These are phyloP conservation scores for Embiotoca jacksoni DNA, from an alignment of 2,113 vertebrate genomes.

Conservation along the genomic window DNA sequence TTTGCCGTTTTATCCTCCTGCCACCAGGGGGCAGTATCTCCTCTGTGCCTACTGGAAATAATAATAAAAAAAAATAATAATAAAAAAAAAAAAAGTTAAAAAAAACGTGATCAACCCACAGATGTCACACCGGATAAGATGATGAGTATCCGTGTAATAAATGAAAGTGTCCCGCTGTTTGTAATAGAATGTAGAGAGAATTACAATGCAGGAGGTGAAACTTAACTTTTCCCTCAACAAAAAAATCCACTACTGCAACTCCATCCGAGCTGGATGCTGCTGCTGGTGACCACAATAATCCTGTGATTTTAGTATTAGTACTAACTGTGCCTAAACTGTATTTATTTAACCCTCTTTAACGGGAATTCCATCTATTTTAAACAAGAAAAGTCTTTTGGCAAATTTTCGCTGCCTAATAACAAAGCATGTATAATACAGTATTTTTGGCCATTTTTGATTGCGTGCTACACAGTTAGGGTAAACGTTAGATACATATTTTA, in stretches of 20 bases:
- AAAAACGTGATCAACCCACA: slow-evolving; percentile 5
- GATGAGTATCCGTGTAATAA: slow-evolving; percentile 32
- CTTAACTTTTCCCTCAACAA: no score
- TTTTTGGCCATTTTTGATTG: not conserved
- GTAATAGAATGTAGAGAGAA: slow-evolving; percentile 47
- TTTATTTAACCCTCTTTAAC: slow-evolving; percentile 44
- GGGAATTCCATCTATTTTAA: slow-evolving; percentile 25
- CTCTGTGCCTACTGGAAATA: slow-evolving; percentile 76
- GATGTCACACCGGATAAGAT: slow-evolving; percentile 33
- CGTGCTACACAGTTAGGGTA: not conserved
- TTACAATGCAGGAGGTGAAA: not conserved
- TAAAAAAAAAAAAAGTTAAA: not conserved
- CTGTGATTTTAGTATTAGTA: slow-evolving; percentile 40
- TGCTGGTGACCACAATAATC: not conserved
- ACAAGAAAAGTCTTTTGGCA: not conserved
- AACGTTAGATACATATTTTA: not conserved
- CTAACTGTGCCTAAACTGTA: slow-evolving; percentile 60
- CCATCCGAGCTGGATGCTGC: not conserved
- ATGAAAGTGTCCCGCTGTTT: slow-evolving; percentile 44
- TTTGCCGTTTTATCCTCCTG: slow-evolving; percentile 67
- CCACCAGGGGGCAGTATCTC: slow-evolving; percentile 77
- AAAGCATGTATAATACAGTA: slow-evolving; percentile 8
- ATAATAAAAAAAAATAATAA: not conserved
- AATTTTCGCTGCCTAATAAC: not conserved
- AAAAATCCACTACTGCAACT: slow-evolving; percentile 3